Evolutionary conservation across 2,113 vertebrate species (phyloP).

Genomic region (Australoheros scitulus): DNA sequence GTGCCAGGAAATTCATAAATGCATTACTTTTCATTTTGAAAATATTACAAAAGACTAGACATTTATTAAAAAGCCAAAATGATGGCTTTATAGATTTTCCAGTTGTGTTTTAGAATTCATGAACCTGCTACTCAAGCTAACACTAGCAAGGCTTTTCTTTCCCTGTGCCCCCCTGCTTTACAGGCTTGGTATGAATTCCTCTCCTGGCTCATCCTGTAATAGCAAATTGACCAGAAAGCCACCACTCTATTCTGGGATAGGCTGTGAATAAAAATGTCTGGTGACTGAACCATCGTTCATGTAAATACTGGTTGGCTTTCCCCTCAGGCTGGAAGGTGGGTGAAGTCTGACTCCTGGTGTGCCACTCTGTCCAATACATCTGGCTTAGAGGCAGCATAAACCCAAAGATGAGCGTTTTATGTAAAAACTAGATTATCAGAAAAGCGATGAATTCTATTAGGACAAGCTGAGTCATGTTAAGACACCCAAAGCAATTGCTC

Average conservation of each 20-base stretch:
- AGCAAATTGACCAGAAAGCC: constrained; percentile 75
- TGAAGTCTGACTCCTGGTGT: constrained; percentile 30
- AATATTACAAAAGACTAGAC: constrained; percentile 78
- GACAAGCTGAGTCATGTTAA: not conserved
- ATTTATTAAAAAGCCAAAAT: constrained; percentile 82
- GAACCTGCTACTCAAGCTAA: constrained; percentile 61
- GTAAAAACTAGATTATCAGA: not conserved
- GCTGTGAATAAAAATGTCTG: constrained; percentile 63
- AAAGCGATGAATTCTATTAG: constrained; percentile 5
- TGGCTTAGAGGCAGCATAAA: not conserved
- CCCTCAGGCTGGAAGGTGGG: constrained; percentile 29
- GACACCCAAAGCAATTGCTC: not conserved
- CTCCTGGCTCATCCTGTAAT: constrained; percentile 67
- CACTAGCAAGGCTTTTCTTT: constrained; percentile 68
- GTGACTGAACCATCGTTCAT: constrained; percentile 41
- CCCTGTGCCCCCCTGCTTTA: constrained; percentile 53
- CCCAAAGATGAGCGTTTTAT: not conserved
- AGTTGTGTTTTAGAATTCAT: constrained; percentile 63
- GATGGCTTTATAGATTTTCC: constrained; percentile 81
- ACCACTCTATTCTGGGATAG: constrained; percentile 70
- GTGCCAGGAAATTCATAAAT: constrained; percentile 81
- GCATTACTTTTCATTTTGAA: constrained; percentile 82
- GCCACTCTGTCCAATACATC: constrained; percentile 27
- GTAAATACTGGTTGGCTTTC: constrained; percentile 45
- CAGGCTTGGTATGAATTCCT: constrained; percentile 68